phyloP scores from a whole-genome alignment of 2,888 invertebrate species.

The Cylindroiulus punctatus region DNA sequence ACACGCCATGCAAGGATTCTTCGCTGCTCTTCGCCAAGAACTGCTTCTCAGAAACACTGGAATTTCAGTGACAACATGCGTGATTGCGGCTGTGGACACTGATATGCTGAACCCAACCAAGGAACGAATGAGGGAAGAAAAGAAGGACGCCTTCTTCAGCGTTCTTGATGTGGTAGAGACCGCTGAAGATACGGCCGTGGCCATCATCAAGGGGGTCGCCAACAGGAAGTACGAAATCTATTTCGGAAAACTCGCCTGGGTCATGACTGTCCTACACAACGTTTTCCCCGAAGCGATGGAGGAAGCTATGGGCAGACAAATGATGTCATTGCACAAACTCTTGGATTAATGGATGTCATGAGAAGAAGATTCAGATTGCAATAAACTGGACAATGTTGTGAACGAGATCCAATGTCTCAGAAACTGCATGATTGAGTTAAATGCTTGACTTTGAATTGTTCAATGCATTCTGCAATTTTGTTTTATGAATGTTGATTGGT shows the following conservation, averaged over 20 bases:
- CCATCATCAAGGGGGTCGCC: slow-evolving; percentile 15
- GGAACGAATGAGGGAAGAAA: not conserved
- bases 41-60: slow-evolving; percentile 15
- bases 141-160: not conserved
- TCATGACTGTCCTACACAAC: not conserved
- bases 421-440: too few relatives aligned
- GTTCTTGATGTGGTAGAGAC: not conserved
- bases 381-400: too few relatives aligned
- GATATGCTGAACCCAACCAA: not conserved
- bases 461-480: too few relatives aligned
- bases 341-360: too few relatives aligned
- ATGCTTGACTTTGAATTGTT: too few relatives aligned
- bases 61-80: not conserved
- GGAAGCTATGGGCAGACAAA: too few relatives aligned
- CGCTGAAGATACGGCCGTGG: slow-evolving; percentile 36
- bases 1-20: not conserved
- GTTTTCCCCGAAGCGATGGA: not conserved
- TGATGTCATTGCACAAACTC: too few relatives aligned
- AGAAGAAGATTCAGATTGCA: too few relatives aligned
- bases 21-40: slow-evolving; percentile 14
- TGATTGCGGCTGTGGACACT: slow-evolving; percentile 20
- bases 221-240: slow-evolving; percentile 44
- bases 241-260: not conserved
- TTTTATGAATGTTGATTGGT: too few relatives aligned
- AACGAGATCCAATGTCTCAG: too few relatives aligned